These are phyloP conservation scores for Fopius arisanus DNA, from an alignment of 1,140 invertebrate genomes.

Conservation along the genomic window DNA sequence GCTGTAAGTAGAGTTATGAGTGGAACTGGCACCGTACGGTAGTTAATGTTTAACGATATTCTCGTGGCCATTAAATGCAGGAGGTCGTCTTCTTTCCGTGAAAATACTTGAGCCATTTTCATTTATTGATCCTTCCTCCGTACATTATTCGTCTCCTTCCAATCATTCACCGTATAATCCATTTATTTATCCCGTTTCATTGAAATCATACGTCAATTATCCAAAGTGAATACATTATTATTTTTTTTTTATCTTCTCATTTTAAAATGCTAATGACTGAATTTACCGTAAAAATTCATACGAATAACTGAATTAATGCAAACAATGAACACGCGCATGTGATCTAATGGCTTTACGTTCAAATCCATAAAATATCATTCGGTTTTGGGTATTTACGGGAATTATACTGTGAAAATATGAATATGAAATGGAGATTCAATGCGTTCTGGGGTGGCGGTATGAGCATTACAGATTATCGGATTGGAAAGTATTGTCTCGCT, in stretches of 20 bases:
- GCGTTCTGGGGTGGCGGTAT: constrained; percentile 12
- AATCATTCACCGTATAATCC: too few relatives aligned
- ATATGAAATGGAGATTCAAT: constrained; percentile 27
- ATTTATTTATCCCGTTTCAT: too few relatives aligned
- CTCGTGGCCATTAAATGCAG: constrained; percentile 58
- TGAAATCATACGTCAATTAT: too few relatives aligned
- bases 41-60: constrained; percentile 61
- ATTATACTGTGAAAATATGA: constrained; percentile 29
- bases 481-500: background rate
- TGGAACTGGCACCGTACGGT: constrained; percentile 54
- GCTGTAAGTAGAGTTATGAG: constrained; percentile 48
- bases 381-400: background rate
- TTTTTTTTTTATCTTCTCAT: too few relatives aligned
- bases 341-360: background rate
- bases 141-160: too few relatives aligned
- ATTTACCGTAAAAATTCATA: background rate
- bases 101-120: background rate
- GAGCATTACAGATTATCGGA: background rate
- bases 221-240: too few relatives aligned
- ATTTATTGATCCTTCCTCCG: constrained; percentile 4
- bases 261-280: too few relatives aligned
- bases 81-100: constrained; percentile 32
- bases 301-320: background rate
- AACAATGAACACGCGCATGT: background rate
- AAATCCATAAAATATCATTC: background rate